These are phyloP conservation scores for Callimico goeldii DNA, from an alignment of 2,797 vertebrate species.

Conservation along the genomic window DNA sequence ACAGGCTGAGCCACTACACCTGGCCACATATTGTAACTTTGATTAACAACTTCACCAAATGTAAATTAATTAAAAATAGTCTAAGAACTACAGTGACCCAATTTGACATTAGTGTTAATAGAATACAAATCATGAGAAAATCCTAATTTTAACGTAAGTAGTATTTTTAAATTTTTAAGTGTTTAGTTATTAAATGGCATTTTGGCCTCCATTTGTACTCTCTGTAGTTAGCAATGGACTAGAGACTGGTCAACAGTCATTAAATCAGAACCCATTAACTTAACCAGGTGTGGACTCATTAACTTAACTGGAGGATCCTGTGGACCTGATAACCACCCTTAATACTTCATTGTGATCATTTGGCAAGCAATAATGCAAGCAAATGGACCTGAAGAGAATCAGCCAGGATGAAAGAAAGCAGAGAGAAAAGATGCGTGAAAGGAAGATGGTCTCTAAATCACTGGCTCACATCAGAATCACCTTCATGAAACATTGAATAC, in stretches of 20 bases:
- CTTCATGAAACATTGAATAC: not conserved
- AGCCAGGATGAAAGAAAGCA: not conserved
- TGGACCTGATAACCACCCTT: not conserved
- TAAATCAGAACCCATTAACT: not conserved
- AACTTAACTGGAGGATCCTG: not conserved
- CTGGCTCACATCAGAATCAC: not conserved
- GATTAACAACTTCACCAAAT: not conserved
- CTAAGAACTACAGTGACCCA: not conserved
- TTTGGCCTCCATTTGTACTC: not conserved
- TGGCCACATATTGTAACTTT: not conserved
- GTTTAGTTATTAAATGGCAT: not conserved
- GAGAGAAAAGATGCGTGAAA: not conserved
- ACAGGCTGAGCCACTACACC: not conserved
- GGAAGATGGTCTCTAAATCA: not conserved
- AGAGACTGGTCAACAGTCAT: not conserved
- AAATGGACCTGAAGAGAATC: not conserved
- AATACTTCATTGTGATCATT: not conserved
- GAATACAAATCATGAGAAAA: slow-evolving; percentile 26
- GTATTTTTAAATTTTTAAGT: not conserved
- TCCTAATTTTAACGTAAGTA: slow-evolving; percentile 1
- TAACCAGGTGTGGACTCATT: not conserved
- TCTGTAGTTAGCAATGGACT: not conserved
- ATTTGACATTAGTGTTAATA: not conserved
- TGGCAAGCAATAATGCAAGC: not conserved
- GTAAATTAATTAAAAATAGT: not conserved